phyloP scores from a whole-genome alignment of 2,113 vertebrate genomes.

The Pelobates fuscus region DNA sequence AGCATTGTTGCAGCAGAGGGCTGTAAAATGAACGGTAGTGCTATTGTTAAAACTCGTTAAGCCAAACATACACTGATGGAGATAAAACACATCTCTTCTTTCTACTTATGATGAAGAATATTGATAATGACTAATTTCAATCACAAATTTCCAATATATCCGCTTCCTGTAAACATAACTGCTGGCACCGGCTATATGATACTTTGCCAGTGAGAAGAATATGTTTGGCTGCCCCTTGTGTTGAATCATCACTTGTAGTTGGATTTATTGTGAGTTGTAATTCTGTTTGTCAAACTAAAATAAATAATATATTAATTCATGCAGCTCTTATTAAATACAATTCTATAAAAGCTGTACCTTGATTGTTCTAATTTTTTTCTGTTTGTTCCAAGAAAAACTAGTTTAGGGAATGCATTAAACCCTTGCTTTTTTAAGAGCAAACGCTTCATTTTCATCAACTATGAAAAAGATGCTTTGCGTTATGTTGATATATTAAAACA shows the following conservation, averaged over 20 bases:
- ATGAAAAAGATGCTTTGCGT: not conserved
- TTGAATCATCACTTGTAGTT: constrained; percentile 9
- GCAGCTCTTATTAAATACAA: not conserved
- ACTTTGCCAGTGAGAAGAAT: constrained; percentile 11
- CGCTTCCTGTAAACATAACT: constrained; percentile 43
- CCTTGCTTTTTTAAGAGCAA: too few relatives aligned
- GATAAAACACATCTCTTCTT: constrained; percentile 37
- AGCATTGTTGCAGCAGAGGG: not conserved
- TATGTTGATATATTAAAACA: constrained; percentile 4
- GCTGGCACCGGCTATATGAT: constrained; percentile 4
- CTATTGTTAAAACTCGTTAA: not conserved
- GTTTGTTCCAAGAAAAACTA: too few relatives aligned
- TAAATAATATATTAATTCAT: not conserved
- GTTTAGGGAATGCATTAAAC: too few relatives aligned
- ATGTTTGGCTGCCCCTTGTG: not conserved
- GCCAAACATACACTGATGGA: not conserved
- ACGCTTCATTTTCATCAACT: too few relatives aligned
- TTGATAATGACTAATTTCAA: constrained; percentile 49
- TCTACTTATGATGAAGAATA: constrained; percentile 58
- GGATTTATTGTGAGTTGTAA: constrained; percentile 1
- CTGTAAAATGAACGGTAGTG: constrained; percentile 6
- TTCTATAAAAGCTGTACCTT: not conserved
- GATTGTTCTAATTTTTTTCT: not conserved
- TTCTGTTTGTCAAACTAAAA: not conserved
- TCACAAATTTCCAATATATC: constrained; percentile 52